Base-by-base conservation (phyloP, 2,113 vertebrate genomes). In the Chunga burmeisteri region DNA sequence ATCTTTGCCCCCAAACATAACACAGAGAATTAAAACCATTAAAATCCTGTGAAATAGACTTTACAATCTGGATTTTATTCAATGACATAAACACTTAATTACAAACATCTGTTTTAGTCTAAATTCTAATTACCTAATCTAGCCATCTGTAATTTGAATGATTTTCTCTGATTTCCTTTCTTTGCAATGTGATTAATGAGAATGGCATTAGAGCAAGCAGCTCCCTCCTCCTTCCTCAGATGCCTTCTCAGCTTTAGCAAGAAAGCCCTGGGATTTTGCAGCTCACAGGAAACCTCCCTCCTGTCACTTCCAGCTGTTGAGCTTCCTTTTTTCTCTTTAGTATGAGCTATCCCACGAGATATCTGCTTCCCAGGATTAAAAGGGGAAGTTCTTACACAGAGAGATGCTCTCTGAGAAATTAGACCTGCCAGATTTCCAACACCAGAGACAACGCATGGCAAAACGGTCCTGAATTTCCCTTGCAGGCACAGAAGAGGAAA, bases 101-200 rank as follows among this genome's bases (percentile, higher is more conserved):
- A 98, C 98, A 97, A 98, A 98, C 98, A 98, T 98, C 98, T 98
- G 98, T 88, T 98, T 98, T 96, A 96, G 96, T 88, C 97, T 96
- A 97, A 98, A 98, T 97, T 98, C 98, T 98, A 98, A 98, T 98
- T 98, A 98, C 98, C 97, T 98, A 97, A 98, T 98, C 97, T 97
- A 93, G 94, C 98, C 98, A 98, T 98, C 98, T 98, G 98, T 96
- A 98, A 98, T 98, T 98, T 98, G 96, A 97, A 97, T 93, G 96
- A 98, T 98, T 98, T 98, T 94, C 97, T 93, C 94, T 79, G 50
- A 97, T 97, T 98, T 98, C 96, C 86, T 86, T 98, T 97, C 98
- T 98, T 98, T 98, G 97, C 91, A 19, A 88, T 38, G 53, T 97
- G 98, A 98, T 98, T 97, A 98, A 98, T 96, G 94, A 95, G 94